Evolutionary conservation across 2,113 vertebrate genomes (phyloP).

Genomic region (Clarias gariepinus): DNA sequence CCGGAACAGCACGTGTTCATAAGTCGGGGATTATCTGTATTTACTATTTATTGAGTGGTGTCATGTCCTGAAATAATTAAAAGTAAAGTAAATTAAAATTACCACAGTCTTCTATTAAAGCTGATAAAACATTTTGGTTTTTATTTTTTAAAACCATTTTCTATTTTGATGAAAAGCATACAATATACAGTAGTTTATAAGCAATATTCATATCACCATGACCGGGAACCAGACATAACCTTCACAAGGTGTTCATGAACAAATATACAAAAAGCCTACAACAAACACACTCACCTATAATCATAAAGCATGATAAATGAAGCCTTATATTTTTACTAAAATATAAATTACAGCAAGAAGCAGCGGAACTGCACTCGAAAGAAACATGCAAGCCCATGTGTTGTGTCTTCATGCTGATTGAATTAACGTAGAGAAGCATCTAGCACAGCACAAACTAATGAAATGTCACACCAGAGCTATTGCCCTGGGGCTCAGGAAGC

Average conservation of each 20-base stretch:
- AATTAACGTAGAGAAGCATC: constrained; percentile 33
- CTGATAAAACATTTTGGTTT: neutral
- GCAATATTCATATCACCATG: neutral
- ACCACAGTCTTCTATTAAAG: neutral
- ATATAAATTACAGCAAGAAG: neutral
- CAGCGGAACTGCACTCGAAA: neutral
- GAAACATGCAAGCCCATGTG: neutral
- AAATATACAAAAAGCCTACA: neutral
- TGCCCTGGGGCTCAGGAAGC: constrained; percentile 20
- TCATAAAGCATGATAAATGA: neutral
- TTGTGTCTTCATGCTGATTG: constrained; percentile 24
- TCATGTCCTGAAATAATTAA: neutral
- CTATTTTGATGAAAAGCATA: neutral
- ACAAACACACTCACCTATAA: neutral
- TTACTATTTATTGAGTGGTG: neutral
- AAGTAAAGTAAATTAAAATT: neutral
- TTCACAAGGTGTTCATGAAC: neutral
- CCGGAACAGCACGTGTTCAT: too few species aligned
- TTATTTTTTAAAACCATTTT: neutral
- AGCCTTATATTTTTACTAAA: neutral
- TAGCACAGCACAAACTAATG: constrained; percentile 46
- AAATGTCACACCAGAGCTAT: constrained; percentile 44
- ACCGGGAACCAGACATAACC: neutral
- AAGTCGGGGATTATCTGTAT: too few species aligned
- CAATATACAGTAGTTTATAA: neutral